Base-by-base conservation (phyloP, 1,140 invertebrate species). In the Aphis craccivora region DNA sequence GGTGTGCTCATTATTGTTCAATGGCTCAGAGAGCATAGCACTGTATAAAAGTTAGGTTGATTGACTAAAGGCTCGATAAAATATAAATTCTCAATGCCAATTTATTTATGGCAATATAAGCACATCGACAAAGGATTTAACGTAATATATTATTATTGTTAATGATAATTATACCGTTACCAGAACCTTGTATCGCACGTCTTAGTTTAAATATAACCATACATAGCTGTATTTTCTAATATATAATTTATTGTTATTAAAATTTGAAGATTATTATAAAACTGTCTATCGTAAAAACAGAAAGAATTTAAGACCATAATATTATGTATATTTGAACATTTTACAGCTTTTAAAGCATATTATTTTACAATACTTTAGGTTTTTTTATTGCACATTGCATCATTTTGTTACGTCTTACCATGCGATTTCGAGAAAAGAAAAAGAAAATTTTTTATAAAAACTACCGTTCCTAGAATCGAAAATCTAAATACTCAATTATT, bases 161-260 rank as follows among this genome's bases (percentile, higher is more conserved):
- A 1, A n/a, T 18, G 18, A 18, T n/a, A n/a, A n/a, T 67, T 6
- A n/a, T n/a, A 6, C n/a, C 9, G 60, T 67, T 67, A 67, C 30
- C 9, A 14, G 0, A n/a, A n/a, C 11, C 30, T 3, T 0, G 18
- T n/a, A 6, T 5, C 11, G 30, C 18, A 18, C 3, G 4, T n/a
- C 5, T 18, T 18, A 0, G 30, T 14, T 67, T 67, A n/a, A 67
- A 67, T 67, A n/a, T 67, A 18, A n/a, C 30, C 14, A 0, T 11
- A 45, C 60, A 18, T 35, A n/a, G 11, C 4, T 76, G 14, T 76
- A n/a, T 76, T 67, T 67, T n/a, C 4, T 76, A 76, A 60, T 60
- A 1, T 4, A 18, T 18, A n/a, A n/a, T n/a, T n/a, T 25, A 14
- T 40, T 40, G 37, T 40, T n/a, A 76, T 76, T 76, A n/a, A 0